Evolutionary conservation across 2,113 vertebrate genomes (phyloP).

Genomic region (Ammodramus savannarum): DNA sequence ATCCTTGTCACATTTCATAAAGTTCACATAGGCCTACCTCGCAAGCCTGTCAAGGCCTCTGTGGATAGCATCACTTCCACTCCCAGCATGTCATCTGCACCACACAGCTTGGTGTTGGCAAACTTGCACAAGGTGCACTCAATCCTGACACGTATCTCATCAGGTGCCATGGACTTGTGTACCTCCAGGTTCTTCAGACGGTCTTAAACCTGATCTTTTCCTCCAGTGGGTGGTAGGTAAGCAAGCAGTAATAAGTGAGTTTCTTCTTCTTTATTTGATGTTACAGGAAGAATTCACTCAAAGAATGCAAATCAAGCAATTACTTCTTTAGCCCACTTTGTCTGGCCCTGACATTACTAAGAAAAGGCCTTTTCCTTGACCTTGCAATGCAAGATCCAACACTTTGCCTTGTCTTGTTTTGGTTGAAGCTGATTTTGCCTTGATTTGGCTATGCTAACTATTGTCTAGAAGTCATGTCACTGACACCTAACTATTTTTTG

Average conservation of each 20-base stretch:
- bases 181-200: not conserved
- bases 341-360: not conserved
- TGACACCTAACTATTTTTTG: not conserved
- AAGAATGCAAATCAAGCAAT: not conserved
- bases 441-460: not conserved
- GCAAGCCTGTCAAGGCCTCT: not conserved
- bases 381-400: not conserved
- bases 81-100: not conserved
- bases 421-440: not conserved
- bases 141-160: fast-evolving
- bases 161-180: not conserved
- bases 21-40: not conserved
- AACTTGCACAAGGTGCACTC: not conserved
- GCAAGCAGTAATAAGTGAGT: not conserved
- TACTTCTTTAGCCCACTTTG: not conserved
- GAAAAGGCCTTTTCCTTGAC: not conserved
- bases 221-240: not conserved
- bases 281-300: not conserved
- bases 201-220: not conserved
- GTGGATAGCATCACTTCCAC: not conserved
- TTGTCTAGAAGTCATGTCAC: not conserved
- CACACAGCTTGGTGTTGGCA: not conserved
- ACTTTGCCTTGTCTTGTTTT: not conserved
- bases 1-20: not conserved
- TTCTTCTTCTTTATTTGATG: not conserved